Evolutionary conservation across 2,888 invertebrate species (phyloP), one percentile per base, ranked within the genome.

Genomic region (Agapetus fuscipes): DNA sequence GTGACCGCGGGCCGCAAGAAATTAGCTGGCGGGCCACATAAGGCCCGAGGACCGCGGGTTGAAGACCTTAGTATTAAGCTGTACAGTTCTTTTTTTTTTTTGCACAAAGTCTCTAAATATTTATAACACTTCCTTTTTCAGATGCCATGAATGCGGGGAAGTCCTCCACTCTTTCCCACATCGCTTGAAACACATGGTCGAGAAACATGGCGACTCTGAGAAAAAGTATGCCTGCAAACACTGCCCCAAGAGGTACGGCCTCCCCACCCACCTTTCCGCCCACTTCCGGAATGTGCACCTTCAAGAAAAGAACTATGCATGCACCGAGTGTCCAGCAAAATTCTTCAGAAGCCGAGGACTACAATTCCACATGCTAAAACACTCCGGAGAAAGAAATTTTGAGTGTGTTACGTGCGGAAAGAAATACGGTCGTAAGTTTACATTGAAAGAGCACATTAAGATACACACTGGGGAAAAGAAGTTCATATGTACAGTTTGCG

Each of bases 391-490:
- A 13, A 45, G 41, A 29, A 35, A 35, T 9, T 45, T 34, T 17
- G 24, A 27, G 3, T 45, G 45, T 24, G 26, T 27, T 14, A 27
- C 41, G 7, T 45, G 45, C 26, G 16, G 17, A 9, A 44, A 44
- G 15, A 29, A 28, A 5, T 44, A 33, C 12, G 37, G 37, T 10
- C 37, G 44, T 6, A 16, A 20, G 11, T 40, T 15, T 11, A 44
- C 40, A 11, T 30, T 44, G 17, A 33, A 12, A 2, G 44, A 39
- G 17, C 44, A 44, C 30, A 40, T 44, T 40, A 44, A 41, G 15
- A 44, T 40, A 11, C 44, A 44, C 16, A 34, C 30, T 12, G 37
- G 37, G 7, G 29, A 33, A 13, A 44, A 34, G 27, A 34, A 37
- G 12, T 37, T 30, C 15, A 35, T 37, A 7, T 41, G 44, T 28